These are phyloP conservation scores for Lordiphosa fenestrarum DNA, from an alignment of 2,888 invertebrate species.

Conservation along the genomic window DNA sequence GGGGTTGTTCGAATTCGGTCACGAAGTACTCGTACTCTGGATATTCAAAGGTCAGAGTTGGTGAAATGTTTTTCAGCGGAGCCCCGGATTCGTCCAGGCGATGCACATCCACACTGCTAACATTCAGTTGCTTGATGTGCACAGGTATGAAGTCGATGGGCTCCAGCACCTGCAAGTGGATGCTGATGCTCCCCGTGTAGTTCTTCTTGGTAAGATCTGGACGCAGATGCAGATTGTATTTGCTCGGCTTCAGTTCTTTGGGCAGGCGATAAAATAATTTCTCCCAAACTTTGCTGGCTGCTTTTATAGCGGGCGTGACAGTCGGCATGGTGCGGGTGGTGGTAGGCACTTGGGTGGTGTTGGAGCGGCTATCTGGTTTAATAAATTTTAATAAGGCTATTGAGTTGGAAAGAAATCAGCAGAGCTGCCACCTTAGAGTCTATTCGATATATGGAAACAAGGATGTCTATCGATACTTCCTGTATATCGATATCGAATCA, in stretches of 20 bases:
- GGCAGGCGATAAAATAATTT: constrained; percentile 82
- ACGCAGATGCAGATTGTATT: constrained; percentile 84
- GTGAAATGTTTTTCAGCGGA: constrained; percentile 49
- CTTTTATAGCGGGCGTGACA: constrained; percentile 59
- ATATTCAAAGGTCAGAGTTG: constrained; percentile 71
- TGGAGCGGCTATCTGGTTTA: constrained; percentile 39
- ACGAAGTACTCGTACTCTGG: constrained; percentile 79
- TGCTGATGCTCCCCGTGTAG: constrained; percentile 83
- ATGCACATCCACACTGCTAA: constrained; percentile 80
- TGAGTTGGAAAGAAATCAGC: not conserved
- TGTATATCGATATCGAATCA: too few relatives aligned
- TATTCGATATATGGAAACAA: too few relatives aligned
- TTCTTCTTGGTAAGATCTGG: constrained; percentile 84
- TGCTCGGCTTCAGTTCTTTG: constrained; percentile 82
- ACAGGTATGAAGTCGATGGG: constrained; percentile 81
- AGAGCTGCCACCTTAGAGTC: constrained; percentile 1
- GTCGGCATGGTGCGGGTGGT: constrained; percentile 38
- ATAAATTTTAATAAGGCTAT: not conserved
- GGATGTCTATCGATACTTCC: too few relatives aligned
- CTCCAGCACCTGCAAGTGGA: constrained; percentile 81
- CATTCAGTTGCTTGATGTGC: constrained; percentile 81
- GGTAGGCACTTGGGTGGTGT: constrained; percentile 52
- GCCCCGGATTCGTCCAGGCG: constrained; percentile 62
- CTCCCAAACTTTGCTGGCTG: constrained; percentile 75
- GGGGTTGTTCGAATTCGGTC: constrained; percentile 76